Evolutionary conservation across 2,888 invertebrate genomes (phyloP).

Genomic region (Tenthredo livida): DNA sequence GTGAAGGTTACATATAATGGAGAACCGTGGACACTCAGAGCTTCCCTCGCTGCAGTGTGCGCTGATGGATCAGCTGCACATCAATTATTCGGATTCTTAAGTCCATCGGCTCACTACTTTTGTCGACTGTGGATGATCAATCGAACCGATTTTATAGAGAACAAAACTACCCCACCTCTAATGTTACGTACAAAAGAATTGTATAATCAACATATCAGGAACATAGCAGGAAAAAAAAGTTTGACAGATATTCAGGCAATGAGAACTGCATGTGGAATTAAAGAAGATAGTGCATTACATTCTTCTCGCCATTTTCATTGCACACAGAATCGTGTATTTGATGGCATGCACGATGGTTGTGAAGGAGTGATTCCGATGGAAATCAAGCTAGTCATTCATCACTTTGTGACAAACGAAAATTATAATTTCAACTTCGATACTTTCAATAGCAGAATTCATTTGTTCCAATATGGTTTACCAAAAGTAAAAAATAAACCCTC

Average conservation of each 20-base stretch:
- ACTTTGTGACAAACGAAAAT: constrained; percentile 30
- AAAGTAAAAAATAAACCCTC: constrained; percentile 59
- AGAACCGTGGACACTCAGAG: too few species aligned
- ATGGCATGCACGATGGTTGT: constrained; percentile 57
- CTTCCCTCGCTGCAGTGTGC: too few species aligned
- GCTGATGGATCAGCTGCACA: too few species aligned
- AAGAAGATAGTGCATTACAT: too few species aligned
- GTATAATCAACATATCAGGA: constrained; percentile 38
- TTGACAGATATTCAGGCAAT: neutral
- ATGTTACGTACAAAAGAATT: constrained; percentile 25
- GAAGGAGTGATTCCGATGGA: constrained; percentile 54
- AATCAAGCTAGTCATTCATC: constrained; percentile 55
- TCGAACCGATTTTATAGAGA: constrained; percentile 57
- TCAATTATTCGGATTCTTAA: too few species aligned
- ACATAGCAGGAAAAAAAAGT: constrained; percentile 15
- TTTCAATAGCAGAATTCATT: constrained; percentile 54
- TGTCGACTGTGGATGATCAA: too few species aligned
- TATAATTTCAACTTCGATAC: constrained; percentile 34
- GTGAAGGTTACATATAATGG: too few species aligned
- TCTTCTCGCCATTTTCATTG: too few species aligned
- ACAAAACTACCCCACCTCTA: neutral
- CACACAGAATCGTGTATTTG: constrained; percentile 51
- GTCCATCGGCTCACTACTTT: too few species aligned
- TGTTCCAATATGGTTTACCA: constrained; percentile 55
- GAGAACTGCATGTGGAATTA: constrained; percentile 35